Conservation (phyloP, 1,140 invertebrate genomes). For the Nasonia longicornis region DNA sequence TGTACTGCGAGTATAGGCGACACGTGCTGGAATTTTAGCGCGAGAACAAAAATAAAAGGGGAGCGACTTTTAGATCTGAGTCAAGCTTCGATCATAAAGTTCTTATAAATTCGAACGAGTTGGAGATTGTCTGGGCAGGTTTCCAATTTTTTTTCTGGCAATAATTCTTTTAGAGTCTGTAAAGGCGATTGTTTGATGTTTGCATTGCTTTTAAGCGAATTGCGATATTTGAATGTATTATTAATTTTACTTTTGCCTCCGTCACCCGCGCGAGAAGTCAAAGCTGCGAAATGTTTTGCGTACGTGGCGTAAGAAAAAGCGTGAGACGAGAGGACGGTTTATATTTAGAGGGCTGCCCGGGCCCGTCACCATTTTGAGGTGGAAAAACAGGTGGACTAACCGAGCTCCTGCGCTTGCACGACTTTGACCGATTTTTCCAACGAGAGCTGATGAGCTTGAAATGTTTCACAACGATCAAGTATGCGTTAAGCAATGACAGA, state of each 20-base stretch:
- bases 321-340: background rate
- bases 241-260: too few relatives aligned
- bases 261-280: background rate
- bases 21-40: background rate
- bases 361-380: slow-evolving; percentile 64
- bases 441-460: too few relatives aligned
- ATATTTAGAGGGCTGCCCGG: slow-evolving; percentile 51
- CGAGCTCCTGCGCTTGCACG: slow-evolving; percentile 49
- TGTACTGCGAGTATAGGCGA: background rate
- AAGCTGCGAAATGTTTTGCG: background rate
- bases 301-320: slow-evolving; percentile 53
- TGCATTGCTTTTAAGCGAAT: too few relatives aligned
- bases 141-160: background rate
- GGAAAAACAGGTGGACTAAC: slow-evolving; percentile 65
- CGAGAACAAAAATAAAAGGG: background rate
- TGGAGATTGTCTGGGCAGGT: background rate
- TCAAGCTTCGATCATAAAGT: background rate
- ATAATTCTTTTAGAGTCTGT: background rate
- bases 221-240: too few relatives aligned
- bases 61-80: background rate
- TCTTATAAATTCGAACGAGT: background rate
- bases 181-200: background rate
- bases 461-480: too few relatives aligned
- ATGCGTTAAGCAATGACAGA: too few relatives aligned
- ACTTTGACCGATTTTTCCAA: slow-evolving; percentile 67